Evolutionary conservation across 2,888 invertebrate genomes (phyloP).

Genomic region (Pyrochroa serraticornis): DNA sequence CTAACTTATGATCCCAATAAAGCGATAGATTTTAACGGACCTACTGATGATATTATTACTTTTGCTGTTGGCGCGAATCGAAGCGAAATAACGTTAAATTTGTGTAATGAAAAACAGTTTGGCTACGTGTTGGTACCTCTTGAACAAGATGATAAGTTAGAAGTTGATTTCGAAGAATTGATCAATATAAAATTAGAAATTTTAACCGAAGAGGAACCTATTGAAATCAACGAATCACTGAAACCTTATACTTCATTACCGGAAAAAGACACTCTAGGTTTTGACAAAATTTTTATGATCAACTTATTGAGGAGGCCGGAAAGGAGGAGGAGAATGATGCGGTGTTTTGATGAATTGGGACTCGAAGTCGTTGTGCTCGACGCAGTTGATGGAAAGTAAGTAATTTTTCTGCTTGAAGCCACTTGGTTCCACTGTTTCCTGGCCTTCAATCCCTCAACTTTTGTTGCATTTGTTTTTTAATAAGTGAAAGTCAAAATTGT

Average conservation of each 20-base stretch:
- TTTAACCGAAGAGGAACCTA: slow-evolving; percentile 64
- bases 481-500: too few relatives aligned
- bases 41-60: slow-evolving; percentile 86
- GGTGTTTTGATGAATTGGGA: slow-evolving; percentile 80
- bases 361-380: slow-evolving; percentile 76
- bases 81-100: slow-evolving; percentile 67
- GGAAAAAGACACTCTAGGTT: slow-evolving; percentile 67
- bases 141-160: slow-evolving; percentile 69
- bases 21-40: slow-evolving; percentile 69
- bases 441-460: too few relatives aligned
- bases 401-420: too few relatives aligned
- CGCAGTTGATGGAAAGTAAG: slow-evolving; percentile 90
- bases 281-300: slow-evolving; percentile 88
- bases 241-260: slow-evolving; percentile 49
- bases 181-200: slow-evolving; percentile 68
- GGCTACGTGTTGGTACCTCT: slow-evolving; percentile 85
- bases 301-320: slow-evolving; percentile 86
- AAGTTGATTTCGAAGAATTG: slow-evolving; percentile 73
- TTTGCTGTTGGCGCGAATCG: slow-evolving; percentile 84
- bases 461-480: too few relatives aligned
- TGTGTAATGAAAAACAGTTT: slow-evolving; percentile 83
- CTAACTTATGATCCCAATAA: slow-evolving; percentile 77
- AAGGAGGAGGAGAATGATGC: slow-evolving; percentile 78
- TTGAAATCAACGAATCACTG: slow-evolving; percentile 58
- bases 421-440: too few relatives aligned